Percentiles rank a stretch among this genome's conserved stretches.
Conservation (phyloP, 2,888 invertebrate species). For the Epinotia nisella region DNA sequence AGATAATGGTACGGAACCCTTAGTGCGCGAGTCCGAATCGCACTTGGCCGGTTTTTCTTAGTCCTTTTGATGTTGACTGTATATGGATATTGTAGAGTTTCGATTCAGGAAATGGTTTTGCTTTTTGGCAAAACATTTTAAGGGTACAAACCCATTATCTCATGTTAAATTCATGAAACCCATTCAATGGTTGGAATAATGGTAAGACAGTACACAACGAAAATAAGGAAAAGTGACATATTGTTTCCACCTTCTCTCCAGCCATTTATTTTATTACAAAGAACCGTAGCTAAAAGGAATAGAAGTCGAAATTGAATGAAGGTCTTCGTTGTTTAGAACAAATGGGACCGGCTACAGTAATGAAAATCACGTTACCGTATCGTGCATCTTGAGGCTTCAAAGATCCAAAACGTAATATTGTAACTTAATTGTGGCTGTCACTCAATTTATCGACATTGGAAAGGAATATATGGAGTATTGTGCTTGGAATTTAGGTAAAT, state of each 20-base stretch:
- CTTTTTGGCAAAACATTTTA: not conserved
- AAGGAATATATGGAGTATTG: constrained; percentile 1
- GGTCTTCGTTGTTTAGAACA: not conserved
- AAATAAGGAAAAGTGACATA: constrained; percentile 10
- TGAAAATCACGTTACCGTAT: constrained; percentile 60
- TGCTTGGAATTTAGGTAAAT: constrained; percentile 24
- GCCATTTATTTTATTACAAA: not conserved
- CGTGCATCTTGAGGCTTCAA: constrained; percentile 65
- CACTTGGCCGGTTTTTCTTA: no score
- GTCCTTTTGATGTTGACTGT: no score
- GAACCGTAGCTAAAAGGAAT: not conserved
- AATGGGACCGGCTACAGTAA: not conserved
- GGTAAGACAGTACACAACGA: not conserved
- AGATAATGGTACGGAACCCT: no score
- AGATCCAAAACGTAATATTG: not conserved
- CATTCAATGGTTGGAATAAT: not conserved
- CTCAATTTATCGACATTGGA: constrained; percentile 30
- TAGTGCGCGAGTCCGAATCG: no score
- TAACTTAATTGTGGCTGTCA: constrained; percentile 18
- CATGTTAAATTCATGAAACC: constrained; percentile 14
- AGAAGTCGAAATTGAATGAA: not conserved
- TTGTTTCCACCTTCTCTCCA: not conserved
- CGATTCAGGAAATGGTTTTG: no score
- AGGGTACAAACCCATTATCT: not conserved
- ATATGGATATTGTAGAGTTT: no score